phyloP scores from a whole-genome alignment of 2,888 invertebrate species.

The Pogonocherus hispidulus region DNA sequence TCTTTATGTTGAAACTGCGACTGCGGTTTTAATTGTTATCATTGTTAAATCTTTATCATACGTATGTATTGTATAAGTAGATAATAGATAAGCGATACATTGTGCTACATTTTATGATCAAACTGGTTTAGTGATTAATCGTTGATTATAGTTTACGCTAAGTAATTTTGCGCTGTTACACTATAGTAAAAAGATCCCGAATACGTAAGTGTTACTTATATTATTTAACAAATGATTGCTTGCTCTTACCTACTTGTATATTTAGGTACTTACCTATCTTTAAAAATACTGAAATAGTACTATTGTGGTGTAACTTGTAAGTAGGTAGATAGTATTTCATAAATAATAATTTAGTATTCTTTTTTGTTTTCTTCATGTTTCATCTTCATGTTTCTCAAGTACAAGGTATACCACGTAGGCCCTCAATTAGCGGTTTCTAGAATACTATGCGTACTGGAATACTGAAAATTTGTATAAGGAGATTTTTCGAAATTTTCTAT shows the following conservation, averaged over 20 bases:
- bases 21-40: background rate
- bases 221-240: background rate
- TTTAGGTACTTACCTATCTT: background rate
- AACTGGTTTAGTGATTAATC: background rate
- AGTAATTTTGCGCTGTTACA: background rate
- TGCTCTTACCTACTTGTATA: background rate
- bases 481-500: no score
- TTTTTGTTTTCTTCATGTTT: no score
- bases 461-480: no score
- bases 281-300: no score
- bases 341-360: no score
- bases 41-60: background rate
- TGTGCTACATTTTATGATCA: background rate
- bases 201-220: background rate
- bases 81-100: background rate
- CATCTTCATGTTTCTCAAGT: no score
- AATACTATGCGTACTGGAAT: no score
- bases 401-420: no score
- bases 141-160: background rate
- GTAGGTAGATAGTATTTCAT: no score
- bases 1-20: background rate
- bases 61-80: background rate
- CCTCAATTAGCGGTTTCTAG: no score
- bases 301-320: no score
- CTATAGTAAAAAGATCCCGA: background rate